A percentile compares a stretch with the other conserved stretches of the same genome.
Conservation (phyloP, 30 jellyfish, hydroid and myxozoan species). For the Cassiopea xamachana region DNA sequence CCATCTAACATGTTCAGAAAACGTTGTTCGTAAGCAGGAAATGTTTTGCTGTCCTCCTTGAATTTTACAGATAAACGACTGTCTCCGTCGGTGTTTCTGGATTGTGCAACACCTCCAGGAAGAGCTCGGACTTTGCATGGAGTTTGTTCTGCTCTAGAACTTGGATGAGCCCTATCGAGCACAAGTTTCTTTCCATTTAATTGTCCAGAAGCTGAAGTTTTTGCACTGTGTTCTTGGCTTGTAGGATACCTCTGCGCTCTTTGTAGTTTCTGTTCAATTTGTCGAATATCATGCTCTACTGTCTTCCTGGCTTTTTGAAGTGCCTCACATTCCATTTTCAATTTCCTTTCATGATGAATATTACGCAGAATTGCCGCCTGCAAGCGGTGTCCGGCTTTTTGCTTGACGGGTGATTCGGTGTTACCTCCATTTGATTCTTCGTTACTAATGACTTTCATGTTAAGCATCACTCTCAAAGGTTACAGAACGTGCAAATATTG, state of each 20-base stretch:
- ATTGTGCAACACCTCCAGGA: not conserved
- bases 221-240: not conserved
- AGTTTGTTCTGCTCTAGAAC: not conserved
- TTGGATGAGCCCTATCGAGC: not conserved
- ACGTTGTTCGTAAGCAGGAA: not conserved
- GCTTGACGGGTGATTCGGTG: constrained; percentile 1
- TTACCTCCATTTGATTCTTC: not conserved
- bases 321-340: constrained; percentile 42
- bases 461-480: not conserved
- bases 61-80: not conserved
- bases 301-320: constrained; percentile 46
- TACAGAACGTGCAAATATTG: not conserved
- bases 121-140: not conserved
- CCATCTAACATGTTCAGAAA: not conserved
- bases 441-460: not conserved
- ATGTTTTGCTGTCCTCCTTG: not conserved
- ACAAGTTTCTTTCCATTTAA: not conserved
- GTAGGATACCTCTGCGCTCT: not conserved
- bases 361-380: constrained; percentile 60
- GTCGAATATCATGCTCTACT: constrained; percentile 33
- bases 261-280: constrained; percentile 7
- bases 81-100: not conserved
- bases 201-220: not conserved
- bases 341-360: constrained; percentile 25
- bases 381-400: constrained; percentile 46